phyloP scores from a whole-genome alignment of 2,113 vertebrate species.

The Phoenicopterus ruber region DNA sequence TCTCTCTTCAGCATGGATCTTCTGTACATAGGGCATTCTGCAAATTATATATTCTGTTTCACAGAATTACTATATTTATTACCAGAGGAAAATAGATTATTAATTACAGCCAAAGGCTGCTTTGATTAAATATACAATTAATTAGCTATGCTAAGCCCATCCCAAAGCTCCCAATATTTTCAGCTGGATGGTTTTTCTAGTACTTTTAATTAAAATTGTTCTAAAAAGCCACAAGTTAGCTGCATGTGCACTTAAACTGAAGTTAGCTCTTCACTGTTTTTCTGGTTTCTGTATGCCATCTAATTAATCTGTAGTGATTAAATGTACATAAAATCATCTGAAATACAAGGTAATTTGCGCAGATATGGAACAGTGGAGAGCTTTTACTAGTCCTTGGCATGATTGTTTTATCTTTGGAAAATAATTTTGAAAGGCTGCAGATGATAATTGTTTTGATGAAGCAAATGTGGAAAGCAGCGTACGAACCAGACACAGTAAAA shows the following conservation, averaged over 20 bases:
- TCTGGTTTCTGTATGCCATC: constrained; percentile 67
- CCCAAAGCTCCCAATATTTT: constrained; percentile 77
- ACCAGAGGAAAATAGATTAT: constrained; percentile 77
- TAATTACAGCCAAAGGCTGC: constrained; percentile 77
- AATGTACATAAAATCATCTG: constrained; percentile 73
- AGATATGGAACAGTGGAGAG: constrained; percentile 67
- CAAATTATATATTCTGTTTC: constrained; percentile 72
- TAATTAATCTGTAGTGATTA: constrained; percentile 82
- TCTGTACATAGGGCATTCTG: constrained; percentile 28
- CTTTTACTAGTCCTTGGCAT: constrained; percentile 58
- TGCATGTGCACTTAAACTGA: constrained; percentile 72
- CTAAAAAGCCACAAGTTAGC: constrained; percentile 75
- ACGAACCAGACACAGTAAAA: not conserved
- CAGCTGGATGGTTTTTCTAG: constrained; percentile 75
- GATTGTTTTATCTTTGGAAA: constrained; percentile 67
- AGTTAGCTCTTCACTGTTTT: constrained; percentile 74
- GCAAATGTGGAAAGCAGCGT: constrained; percentile 23
- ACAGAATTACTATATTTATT: constrained; percentile 71
- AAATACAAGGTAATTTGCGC: constrained; percentile 73
- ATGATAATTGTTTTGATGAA: constrained; percentile 69
- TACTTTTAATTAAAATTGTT: constrained; percentile 82
- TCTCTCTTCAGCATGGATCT: constrained; percentile 29
- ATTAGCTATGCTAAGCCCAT: constrained; percentile 80
- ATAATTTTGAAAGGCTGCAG: constrained; percentile 59
- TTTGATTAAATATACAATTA: constrained; percentile 82